Conservation (phyloP, 2,113 vertebrate species). For the Osmerus mordax region DNA sequence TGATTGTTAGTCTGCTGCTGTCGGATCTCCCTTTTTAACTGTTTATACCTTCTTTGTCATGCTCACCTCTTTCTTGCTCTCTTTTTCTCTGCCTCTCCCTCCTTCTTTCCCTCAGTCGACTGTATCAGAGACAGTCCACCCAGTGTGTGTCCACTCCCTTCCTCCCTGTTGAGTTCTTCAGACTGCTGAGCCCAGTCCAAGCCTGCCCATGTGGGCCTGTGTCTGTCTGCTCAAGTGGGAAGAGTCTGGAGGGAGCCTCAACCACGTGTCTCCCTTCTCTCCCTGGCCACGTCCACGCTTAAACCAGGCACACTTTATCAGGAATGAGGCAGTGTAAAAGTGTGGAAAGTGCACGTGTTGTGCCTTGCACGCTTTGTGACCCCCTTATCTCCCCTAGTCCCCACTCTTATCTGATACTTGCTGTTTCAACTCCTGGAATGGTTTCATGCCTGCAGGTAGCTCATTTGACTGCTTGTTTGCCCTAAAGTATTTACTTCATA, state of each 20-base stretch:
- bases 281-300: background rate
- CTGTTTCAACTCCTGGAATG: background rate
- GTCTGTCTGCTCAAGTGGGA: constrained; percentile 26
- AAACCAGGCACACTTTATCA: background rate
- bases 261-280: constrained; percentile 5
- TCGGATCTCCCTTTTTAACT: background rate
- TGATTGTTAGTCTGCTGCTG: too few relatives aligned
- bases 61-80: background rate
- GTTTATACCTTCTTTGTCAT: background rate
- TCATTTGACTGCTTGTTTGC: too few relatives aligned
- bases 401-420: background rate
- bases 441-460: too few relatives aligned
- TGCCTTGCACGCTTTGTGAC: background rate
- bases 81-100: background rate
- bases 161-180: background rate
- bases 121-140: background rate
- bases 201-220: constrained; percentile 10
- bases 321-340: background rate
- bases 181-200: constrained; percentile 5
- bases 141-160: background rate
- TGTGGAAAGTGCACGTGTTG: background rate
- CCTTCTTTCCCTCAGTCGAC: background rate
- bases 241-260: constrained; percentile 23
- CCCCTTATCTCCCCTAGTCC: background rate
- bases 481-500: too few relatives aligned